Evolutionary conservation across 2,888 invertebrate genomes (phyloP), one percentile per base, ranked within the genome.

Genomic region (Tetramorium bicarinatum): DNA sequence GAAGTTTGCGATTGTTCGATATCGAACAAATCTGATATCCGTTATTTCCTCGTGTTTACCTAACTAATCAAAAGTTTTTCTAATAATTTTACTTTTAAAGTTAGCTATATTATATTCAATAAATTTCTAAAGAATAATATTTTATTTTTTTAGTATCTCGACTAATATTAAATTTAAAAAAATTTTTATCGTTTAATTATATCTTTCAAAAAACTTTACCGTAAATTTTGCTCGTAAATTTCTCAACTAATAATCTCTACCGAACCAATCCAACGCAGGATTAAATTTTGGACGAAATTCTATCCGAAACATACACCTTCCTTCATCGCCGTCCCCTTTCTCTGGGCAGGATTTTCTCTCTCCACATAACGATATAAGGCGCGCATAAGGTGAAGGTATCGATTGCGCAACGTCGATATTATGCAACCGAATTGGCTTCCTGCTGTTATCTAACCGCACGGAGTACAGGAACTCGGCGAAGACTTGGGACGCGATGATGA

Each of bases 341-440:
- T 44, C 41, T 29, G n/a, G 41, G 64, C 82, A 41, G 47, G 86
- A 89, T 89, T 89, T 89, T 89, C 89, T 88, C 89, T 88, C 89
- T 88, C 47, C 81, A 81, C 87, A 82, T 74, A 84, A 82, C 89
- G 85, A 87, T 87, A 88, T 87, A 89, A 90, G 84, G 88, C 86
- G 86, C 83, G 82, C 85, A 86, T 89, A 90, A 88, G 90, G 89
- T 88, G 88, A 89, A 92, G 90, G 88, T 91, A 92, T 92, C 91
- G 90, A 91, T 93, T 93, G 91, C 93, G 90, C 88, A 93, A 92
- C 90, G 81, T 89, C 91, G 88, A 92, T 92, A 92, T 93, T 93
- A 92, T 91, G 93, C 91, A 93, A 92, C 89, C 84, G 76, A 82
- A 64, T 84, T 87, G 91, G 91, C 92, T 93, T 93, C 93, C 93